Evolutionary conservation across 92 coral and sea anemone genomes (phyloP).

Genomic region (Umimayanthus chanpuru): DNA sequence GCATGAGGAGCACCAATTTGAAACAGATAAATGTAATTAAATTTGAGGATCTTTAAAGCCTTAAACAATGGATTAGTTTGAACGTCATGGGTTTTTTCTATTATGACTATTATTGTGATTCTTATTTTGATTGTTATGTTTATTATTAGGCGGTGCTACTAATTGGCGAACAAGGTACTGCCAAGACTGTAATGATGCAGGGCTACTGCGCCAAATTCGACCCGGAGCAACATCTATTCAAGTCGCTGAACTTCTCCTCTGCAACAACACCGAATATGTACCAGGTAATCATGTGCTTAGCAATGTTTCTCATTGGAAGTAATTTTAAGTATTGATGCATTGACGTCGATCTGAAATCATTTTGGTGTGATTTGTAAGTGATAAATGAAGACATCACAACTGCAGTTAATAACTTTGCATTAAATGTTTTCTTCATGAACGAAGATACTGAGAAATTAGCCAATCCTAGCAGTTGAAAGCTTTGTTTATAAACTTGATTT

Average conservation of each 20-base stretch:
- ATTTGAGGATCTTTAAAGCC: no score
- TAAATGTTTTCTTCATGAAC: background rate
- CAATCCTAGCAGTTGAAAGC: background rate
- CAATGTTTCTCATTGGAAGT: background rate
- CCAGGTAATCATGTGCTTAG: slow-evolving; percentile 65
- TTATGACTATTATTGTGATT: no score
- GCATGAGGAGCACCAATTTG: no score
- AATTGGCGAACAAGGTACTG: slow-evolving; percentile 99
- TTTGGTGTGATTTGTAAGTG: background rate
- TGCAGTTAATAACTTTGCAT: background rate
- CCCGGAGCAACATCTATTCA: slow-evolving; percentile 90
- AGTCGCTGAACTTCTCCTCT: slow-evolving; percentile 95
- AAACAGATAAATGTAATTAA: no score
- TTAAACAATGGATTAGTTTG: no score
- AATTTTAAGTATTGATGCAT: background rate
- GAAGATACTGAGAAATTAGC: background rate
- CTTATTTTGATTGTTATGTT: background rate
- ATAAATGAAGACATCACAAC: background rate
- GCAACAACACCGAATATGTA: slow-evolving; percentile 99
- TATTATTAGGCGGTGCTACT: slow-evolving; percentile 82
- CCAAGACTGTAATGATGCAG: slow-evolving; percentile 99
- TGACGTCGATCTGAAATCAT: background rate
- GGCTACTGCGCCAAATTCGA: slow-evolving; percentile 94
- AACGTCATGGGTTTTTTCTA: no score
- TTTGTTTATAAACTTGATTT: background rate